phyloP scores from a whole-genome alignment of 2,797 vertebrate genomes.

The Pterois miles region DNA sequence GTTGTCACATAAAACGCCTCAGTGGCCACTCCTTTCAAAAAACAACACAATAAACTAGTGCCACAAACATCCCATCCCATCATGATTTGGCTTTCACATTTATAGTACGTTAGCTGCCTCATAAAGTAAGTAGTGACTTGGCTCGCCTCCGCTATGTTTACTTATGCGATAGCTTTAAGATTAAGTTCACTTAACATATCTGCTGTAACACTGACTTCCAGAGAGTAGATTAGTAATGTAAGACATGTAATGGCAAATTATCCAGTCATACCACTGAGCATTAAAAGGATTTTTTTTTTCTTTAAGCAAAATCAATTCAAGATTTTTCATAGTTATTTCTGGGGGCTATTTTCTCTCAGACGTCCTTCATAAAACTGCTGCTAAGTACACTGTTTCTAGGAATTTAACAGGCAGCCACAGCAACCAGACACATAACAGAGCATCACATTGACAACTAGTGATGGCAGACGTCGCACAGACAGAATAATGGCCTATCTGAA shows the following conservation, averaged over 20 bases:
- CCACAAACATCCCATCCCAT: constrained; percentile 3
- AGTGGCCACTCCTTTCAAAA: not conserved
- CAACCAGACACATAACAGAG: constrained; percentile 62
- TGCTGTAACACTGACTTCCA: not conserved
- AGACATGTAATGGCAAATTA: not conserved
- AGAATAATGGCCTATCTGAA: constrained; percentile 42
- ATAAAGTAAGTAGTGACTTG: not conserved
- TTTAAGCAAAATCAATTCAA: not conserved
- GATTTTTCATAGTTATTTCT: constrained; percentile 17
- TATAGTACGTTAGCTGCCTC: not conserved
- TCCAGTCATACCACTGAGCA: not conserved
- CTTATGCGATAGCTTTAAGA: not conserved
- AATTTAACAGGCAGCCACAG: constrained; percentile 52
- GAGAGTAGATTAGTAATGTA: not conserved
- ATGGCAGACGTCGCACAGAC: constrained; percentile 41
- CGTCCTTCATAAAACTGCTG: constrained; percentile 48
- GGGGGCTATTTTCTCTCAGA: not conserved
- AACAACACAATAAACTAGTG: not conserved
- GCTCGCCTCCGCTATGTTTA: not conserved
- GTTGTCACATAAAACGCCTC: constrained; percentile 7
- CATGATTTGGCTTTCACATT: constrained; percentile 23
- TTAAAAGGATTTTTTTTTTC: not conserved
- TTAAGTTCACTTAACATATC: not conserved
- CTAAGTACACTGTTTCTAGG: constrained; percentile 32
- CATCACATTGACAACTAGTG: constrained; percentile 59